Evolutionary conservation across 2,797 vertebrate genomes (phyloP).

Genomic region (Acomys russatus): DNA sequence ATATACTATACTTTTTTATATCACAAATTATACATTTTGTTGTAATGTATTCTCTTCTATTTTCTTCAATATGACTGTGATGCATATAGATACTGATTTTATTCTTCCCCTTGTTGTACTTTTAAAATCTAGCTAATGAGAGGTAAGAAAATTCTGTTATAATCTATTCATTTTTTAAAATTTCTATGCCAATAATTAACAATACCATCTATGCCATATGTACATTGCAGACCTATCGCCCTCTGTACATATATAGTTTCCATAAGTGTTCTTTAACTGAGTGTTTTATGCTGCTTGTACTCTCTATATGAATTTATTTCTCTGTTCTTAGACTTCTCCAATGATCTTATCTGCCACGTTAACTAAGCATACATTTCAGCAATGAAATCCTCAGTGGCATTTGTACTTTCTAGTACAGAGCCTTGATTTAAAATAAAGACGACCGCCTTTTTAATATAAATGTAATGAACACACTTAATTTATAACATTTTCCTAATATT

Average conservation of each 20-base stretch:
- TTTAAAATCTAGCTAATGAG: neutral
- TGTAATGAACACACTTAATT: neutral
- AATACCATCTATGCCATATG: neutral
- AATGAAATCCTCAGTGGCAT: neutral
- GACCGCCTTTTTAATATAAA: neutral
- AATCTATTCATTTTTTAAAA: neutral
- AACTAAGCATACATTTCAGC: neutral
- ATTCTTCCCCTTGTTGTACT: neutral
- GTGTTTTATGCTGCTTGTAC: neutral
- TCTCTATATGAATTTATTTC: neutral
- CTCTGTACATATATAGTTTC: too few species aligned
- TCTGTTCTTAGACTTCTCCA: neutral
- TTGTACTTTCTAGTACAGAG: neutral
- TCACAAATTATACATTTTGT: neutral
- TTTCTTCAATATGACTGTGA: neutral
- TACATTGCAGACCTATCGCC: neutral
- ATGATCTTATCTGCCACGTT: neutral
- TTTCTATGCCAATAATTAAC: neutral
- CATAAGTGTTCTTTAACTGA: neutral
- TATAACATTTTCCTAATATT: neutral
- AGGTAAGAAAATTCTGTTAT: neutral
- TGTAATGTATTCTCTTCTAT: neutral
- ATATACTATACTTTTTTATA: too few species aligned
- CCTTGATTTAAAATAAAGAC: neutral
- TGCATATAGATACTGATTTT: neutral